phyloP scores from a whole-genome alignment of 2,888 invertebrate genomes.

The Drosophila meridionalis region DNA sequence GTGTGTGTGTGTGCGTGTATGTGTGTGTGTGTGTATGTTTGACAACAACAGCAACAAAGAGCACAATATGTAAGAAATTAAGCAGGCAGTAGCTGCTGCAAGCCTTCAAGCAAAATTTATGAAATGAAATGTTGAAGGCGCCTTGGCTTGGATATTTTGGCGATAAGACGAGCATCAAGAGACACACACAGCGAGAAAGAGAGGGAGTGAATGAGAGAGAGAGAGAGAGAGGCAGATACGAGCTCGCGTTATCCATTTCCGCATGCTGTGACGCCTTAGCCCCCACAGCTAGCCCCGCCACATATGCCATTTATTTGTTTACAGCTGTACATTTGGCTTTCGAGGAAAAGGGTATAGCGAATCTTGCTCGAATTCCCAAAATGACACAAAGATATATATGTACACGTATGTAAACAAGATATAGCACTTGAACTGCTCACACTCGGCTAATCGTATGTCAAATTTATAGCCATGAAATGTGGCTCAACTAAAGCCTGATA shows the following conservation, averaged over 20 bases:
- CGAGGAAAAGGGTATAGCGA: conserved; percentile 18
- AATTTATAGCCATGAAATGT: neutral
- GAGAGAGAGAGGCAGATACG: neutral
- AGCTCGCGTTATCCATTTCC: conserved; percentile 48
- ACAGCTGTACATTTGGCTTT: conserved; percentile 28
- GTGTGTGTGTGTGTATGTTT: conserved; percentile 12
- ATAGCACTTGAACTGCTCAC: conserved; percentile 4
- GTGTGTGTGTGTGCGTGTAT: conserved; percentile 10
- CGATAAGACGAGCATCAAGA: conserved; percentile 43
- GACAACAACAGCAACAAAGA: conserved; percentile 18
- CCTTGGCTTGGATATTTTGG: conserved; percentile 51
- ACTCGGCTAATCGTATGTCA: neutral
- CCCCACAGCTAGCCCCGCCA: conserved; percentile 18
- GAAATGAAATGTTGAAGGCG: conserved; percentile 59
- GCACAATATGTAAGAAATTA: conserved; percentile 58
- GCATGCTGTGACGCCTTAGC: conserved; percentile 51
- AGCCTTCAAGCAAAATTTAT: conserved; percentile 60
- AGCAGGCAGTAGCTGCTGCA: conserved; percentile 44
- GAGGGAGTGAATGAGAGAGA: neutral
- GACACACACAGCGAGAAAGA: neutral
- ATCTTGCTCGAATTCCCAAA: conserved; percentile 13
- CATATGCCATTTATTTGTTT: conserved; percentile 28
- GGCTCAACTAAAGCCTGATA: neutral
- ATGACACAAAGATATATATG: conserved; percentile 5
- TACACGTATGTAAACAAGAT: conserved; percentile 9